Conservation (phyloP, 2,797 vertebrate species). For the Choloepus didactylus region DNA sequence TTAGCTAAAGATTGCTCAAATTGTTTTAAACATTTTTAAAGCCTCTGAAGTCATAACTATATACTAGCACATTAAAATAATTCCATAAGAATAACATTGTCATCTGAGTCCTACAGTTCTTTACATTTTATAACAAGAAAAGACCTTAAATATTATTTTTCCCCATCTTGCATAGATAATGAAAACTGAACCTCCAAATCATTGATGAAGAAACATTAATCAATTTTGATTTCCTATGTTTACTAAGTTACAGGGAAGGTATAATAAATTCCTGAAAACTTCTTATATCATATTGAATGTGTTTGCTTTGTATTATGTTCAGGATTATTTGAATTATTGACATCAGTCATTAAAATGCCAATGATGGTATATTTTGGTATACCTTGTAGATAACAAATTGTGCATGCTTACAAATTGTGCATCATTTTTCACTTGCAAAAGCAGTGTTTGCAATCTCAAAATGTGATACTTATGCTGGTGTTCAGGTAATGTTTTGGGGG, state of each 20-base stretch:
- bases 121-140: neutral
- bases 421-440: neutral
- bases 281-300: neutral
- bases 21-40: neutral
- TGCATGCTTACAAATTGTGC: neutral
- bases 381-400: neutral
- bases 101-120: neutral
- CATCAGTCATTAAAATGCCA: neutral
- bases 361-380: neutral
- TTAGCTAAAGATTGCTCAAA: neutral
- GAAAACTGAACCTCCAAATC: neutral
- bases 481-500: neutral
- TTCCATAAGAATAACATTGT: neutral
- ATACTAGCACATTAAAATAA: neutral
- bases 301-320: neutral
- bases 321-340: neutral
- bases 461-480: accelerated
- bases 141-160: neutral
- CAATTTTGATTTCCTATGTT: neutral
- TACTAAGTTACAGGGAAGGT: neutral
- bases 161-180: neutral
- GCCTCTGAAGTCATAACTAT: neutral
- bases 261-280: neutral
- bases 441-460: neutral
- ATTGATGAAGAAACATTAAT: neutral